Base-by-base conservation (phyloP, 2,797 vertebrate genomes). In the Lemur catta region DNA sequence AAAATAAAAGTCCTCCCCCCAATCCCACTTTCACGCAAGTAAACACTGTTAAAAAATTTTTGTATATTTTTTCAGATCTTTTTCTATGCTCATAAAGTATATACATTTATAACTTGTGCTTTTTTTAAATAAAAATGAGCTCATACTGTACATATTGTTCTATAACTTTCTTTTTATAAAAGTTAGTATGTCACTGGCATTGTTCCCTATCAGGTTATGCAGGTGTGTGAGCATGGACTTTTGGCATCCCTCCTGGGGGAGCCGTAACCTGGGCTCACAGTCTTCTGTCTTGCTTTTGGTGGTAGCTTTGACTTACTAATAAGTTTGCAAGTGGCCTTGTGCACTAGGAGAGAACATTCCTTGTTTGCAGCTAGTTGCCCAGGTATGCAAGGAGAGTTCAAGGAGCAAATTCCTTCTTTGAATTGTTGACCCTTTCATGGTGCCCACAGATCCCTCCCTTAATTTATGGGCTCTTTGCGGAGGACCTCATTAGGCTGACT, bases 41-140 rank as follows among this genome's bases (percentile, higher is more conserved):
- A 74, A 90, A 71, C 43, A 72, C 7, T 4, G 0, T 81, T 74
- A 59, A 87, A 57, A n/a, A 1, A 43, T 50, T 89, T 93, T 86
- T 48, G 11, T 61, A 26, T 57, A 82, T 86, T 78, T 35, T 63
- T 80, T 81, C 38, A 84, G 46, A 28, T 90, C 59, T n/a, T 94
- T 90, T 95, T 87, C 61, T 92, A 12, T 35, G 35, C 11, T 96
- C 2, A 52, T 90, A 87, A 96, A 59, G 74, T 46, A 59, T 10
- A 48, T 46, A 13, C 6, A 52, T 85, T 84, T 69, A 48, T n/a
- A 84, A 72, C 38, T 46, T 82, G 24, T 48, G 35, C 24, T 67
- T 63, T 80, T 80, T 69, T 61, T 11, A 69, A 87, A 35, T 28
- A 86, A 61, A 75, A 92, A 50, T 84, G 30, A 11, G 8, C 50